Evolutionary conservation across 2,113 vertebrate genomes (phyloP), one percentile per base, ranked within the genome.

Genomic region (Chlorodrepanis virens): DNA sequence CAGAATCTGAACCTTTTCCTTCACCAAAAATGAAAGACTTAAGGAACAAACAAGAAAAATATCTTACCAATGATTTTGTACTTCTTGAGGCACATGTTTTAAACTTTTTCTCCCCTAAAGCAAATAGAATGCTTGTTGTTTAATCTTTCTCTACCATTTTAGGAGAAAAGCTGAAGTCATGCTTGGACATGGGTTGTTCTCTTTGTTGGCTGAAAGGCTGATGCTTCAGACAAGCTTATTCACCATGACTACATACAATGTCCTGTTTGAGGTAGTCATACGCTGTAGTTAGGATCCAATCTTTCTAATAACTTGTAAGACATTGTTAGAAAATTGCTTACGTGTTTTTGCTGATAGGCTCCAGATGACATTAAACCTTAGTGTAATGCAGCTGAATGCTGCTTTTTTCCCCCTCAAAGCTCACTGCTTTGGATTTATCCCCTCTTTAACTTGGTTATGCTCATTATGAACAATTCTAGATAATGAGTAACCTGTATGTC

Each of bases 161-260:
- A 99, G 99, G 98, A 99, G 99, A 95, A 99, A 99, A 98, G 97
- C 98, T 49, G 99, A 99, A 98, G 97, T 99, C 84, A 99, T 99
- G 99, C 98, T 99, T 98, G 98, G 98, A 95, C 98, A 99, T 53
- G 98, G 99, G 63, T 98, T 99, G 50, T 99, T 99, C 97, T 99
- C 99, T 16, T 97, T 99, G 97, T 97, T 99, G 89, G 98, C 98
- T 13, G 99, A 99, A 95, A 98, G 99, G 77, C 98, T 99, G 97
- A 98, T 99, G 98, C 98, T 99, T 92, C 98, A 99, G 94, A 98
- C 99, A 87, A 98, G 92, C 96, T 97, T 98, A 96, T 99, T 99
- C 97, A 98, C 98, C 84, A 98, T 99, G 98, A 99, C 99, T 76
- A 99, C 99, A 31, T 99, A 99, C 96, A 99, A 99, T 77, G 99